Evolutionary conservation across 2,797 vertebrate genomes (phyloP).

Genomic region (Parotocinclus haroldoi): DNA sequence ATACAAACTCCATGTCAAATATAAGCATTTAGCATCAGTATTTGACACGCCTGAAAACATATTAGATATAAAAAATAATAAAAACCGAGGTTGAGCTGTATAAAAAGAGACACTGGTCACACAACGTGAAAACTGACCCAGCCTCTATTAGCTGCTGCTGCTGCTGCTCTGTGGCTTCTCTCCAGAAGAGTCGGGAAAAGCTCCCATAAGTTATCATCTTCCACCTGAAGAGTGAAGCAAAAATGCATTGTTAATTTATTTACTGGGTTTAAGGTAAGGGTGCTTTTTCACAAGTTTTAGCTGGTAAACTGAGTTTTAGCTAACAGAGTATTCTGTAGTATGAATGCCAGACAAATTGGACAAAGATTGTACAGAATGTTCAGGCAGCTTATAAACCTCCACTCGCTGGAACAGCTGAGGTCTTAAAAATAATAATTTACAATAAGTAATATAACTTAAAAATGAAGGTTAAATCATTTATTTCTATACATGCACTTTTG

Average conservation of each 20-base stretch:
- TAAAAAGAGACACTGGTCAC: not conserved
- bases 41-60: not conserved
- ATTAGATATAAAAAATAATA: slow-evolving; percentile 6
- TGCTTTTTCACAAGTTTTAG: no score
- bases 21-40: not conserved
- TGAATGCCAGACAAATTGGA: no score
- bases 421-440: no score
- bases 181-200: slow-evolving; percentile 1
- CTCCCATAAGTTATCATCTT: slow-evolving; percentile 52
- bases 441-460: no score
- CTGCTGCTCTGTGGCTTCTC: not conserved
- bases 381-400: no score
- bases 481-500: no score
- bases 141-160: not conserved
- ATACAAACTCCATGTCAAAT: not conserved
- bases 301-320: no score
- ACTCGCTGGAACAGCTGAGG: no score
- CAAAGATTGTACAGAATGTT: no score
- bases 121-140: not conserved
- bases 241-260: not conserved
- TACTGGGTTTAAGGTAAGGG: no score
- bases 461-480: no score
- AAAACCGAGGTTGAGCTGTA: not conserved
- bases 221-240: slow-evolving; percentile 53
- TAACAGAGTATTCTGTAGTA: no score